phyloP scores from a whole-genome alignment of 2,797 vertebrate genomes.

The Masticophis lateralis region DNA sequence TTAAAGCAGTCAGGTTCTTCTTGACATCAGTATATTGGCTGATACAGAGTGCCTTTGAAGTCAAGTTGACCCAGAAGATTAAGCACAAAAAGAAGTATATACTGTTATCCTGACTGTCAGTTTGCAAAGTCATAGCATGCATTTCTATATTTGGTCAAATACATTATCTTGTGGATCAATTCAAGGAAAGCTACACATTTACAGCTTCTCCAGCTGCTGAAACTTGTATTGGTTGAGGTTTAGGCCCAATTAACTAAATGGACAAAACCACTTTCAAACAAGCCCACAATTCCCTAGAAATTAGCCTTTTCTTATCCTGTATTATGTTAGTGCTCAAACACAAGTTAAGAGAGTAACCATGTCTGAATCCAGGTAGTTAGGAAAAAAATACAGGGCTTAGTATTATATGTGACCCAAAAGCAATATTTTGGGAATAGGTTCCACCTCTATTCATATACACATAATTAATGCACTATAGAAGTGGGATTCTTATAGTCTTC shows the following conservation, averaged over 20 bases:
- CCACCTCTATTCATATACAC: background rate
- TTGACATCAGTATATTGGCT: constrained; percentile 59
- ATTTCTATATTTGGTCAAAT: constrained; percentile 31
- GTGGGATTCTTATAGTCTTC: background rate
- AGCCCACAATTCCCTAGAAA: background rate
- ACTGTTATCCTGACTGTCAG: constrained; percentile 3
- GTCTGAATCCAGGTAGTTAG: background rate
- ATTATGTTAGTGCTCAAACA: background rate
- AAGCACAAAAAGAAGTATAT: constrained; percentile 37
- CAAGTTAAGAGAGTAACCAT: background rate
- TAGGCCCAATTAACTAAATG: background rate
- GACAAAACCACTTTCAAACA: background rate
- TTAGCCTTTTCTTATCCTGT: background rate
- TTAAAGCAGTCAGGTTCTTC: constrained; percentile 60
- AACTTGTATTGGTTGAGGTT: background rate
- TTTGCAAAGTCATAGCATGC: constrained; percentile 8
- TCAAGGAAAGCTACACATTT: background rate
- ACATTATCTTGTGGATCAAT: constrained; percentile 11
- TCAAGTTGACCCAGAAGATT: constrained; percentile 53
- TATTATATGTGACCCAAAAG: background rate
- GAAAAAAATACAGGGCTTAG: background rate
- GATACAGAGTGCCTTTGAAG: constrained; percentile 51
- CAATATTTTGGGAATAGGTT: background rate
- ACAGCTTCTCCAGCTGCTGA: background rate
- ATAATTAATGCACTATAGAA: background rate